Evolutionary conservation across 2,113 vertebrate species (phyloP).

Genomic region (Menura novaehollandiae): DNA sequence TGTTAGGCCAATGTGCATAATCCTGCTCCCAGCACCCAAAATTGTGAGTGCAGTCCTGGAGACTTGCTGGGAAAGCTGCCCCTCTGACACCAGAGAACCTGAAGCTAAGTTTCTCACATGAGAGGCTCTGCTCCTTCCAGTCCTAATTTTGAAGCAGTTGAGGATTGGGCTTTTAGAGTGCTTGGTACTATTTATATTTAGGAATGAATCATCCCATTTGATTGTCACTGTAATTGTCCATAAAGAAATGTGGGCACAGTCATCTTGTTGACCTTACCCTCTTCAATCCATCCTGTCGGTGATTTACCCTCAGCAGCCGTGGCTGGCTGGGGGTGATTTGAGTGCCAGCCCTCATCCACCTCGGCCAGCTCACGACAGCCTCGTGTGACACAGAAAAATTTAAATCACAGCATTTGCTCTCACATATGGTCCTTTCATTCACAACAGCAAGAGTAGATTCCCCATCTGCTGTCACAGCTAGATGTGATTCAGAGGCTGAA

Average conservation of each 20-base stretch:
- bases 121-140: background rate
- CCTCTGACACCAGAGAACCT: background rate
- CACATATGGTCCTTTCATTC: background rate
- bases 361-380: background rate
- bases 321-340: background rate
- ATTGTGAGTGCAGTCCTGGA: background rate
- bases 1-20: background rate
- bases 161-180: background rate
- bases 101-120: background rate
- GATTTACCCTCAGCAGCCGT: background rate
- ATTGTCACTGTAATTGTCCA: background rate
- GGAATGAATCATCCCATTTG: conserved; percentile 12
- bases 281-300: background rate
- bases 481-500: conserved; percentile 33
- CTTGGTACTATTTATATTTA: background rate
- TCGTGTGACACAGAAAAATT: background rate
- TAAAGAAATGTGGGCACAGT: background rate
- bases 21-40: background rate
- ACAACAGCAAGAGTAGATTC: background rate
- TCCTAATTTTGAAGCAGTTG: background rate
- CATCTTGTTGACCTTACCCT: background rate
- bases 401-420: background rate
- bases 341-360: background rate
- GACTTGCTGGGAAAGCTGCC: background rate
- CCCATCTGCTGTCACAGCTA: background rate